A percentile compares a stretch with the other conserved stretches of the same genome.
Conservation (phyloP, 2,888 invertebrate species). For the Thalpophila matura region DNA sequence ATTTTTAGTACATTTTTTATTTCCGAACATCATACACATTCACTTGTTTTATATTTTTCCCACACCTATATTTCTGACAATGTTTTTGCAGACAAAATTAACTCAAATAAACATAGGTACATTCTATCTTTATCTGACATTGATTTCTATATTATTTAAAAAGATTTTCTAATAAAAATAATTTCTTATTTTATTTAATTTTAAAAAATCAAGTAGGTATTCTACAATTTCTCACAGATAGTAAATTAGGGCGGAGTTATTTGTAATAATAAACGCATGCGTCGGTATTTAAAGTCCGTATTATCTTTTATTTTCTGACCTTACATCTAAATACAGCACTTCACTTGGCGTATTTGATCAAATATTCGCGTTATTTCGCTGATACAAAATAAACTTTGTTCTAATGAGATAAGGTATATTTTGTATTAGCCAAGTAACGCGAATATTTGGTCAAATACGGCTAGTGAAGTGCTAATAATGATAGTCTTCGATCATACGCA, state of each 20-base stretch:
- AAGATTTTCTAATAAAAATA: neutral
- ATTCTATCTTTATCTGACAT: neutral
- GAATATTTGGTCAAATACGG: too few relatives aligned
- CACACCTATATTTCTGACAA: constrained; percentile 36
- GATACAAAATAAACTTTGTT: too few relatives aligned
- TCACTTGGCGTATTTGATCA: too few relatives aligned
- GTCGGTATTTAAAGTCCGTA: constrained; percentile 45
- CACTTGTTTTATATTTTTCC: constrained; percentile 39
- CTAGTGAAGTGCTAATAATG: too few relatives aligned
- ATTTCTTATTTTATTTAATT: neutral
- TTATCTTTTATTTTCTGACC: constrained; percentile 52
- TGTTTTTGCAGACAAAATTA: neutral
- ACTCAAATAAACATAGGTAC: neutral
- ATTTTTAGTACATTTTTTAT: constrained; percentile 32
- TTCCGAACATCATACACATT: constrained; percentile 46
- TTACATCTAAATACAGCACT: too few relatives aligned
- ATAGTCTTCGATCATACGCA: constrained; percentile 45
- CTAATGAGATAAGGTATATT: too few relatives aligned
- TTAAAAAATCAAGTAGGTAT: constrained; percentile 1
- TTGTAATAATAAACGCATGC: constrained; percentile 50
- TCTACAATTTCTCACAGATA: constrained; percentile 22
- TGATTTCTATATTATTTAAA: neutral
- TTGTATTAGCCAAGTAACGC: too few relatives aligned
- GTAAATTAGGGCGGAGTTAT: constrained; percentile 23
- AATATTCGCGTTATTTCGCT: too few relatives aligned